These are phyloP conservation scores for Lithophane leautieri DNA, from an alignment of 2,888 invertebrate species.

Conservation along the genomic window DNA sequence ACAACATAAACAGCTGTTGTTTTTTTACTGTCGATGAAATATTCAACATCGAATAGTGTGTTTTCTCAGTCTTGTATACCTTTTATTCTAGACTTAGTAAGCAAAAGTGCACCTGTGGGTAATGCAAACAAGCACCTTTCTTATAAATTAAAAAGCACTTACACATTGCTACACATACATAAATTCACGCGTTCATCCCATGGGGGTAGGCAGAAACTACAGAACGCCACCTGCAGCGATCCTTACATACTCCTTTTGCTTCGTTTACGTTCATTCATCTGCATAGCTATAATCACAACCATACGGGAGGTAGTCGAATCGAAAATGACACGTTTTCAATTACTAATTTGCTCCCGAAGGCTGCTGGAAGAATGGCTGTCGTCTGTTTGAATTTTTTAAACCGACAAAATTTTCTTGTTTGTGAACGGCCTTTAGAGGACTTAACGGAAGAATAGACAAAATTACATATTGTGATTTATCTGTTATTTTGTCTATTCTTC, in stretches of 20 bases:
- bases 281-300: neutral
- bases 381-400: neutral
- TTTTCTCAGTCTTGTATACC: neutral
- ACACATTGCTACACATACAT: neutral
- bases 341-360: neutral
- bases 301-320: neutral
- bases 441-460: neutral
- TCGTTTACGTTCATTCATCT: neutral
- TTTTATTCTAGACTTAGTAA: slow-evolving; percentile 7
- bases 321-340: neutral
- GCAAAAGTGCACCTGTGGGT: slow-evolving; percentile 1
- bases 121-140: neutral
- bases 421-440: neutral
- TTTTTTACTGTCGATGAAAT: neutral
- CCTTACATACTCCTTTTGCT: neutral
- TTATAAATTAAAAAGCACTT: neutral
- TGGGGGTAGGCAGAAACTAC: neutral
- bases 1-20: neutral
- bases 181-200: neutral
- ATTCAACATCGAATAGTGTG: neutral
- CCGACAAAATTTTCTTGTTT: neutral
- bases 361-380: neutral
- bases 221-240: neutral
- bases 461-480: too few relatives aligned
- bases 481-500: too few relatives aligned